Base-by-base conservation (phyloP, 2,113 vertebrate genomes). In the Synodontis membranacea region DNA sequence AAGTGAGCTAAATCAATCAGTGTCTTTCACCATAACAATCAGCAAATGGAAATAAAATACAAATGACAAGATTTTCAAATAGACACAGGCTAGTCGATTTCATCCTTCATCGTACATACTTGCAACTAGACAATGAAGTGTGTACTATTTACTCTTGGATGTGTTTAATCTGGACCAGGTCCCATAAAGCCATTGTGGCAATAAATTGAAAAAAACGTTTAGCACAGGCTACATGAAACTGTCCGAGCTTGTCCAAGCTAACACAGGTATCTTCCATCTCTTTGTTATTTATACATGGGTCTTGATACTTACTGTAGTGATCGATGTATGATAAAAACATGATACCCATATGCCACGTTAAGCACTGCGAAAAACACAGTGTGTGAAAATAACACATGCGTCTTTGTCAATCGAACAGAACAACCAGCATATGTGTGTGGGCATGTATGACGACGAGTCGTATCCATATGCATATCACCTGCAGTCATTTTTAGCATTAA, bases 371-470 rank as follows among this genome's bases (percentile, higher is more conserved):
- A 46, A 79, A 85, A 85, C 39, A 50, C 28, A n/a, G 44, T 39
- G 70, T 82, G 37, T 56, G 39, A 84, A 81, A 52, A 37, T 23
- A 76, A 64, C 84, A 52, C 25, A 62, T 50, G 31, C 68, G 25
- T 68, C 64, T 79, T 78, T 62, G 52, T 62, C 76, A 82, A 56
- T 62, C 76, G 52, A 84, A 81, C 80, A 82, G 44, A 87, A 66
- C 83, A n/a, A 66, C 10, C 68, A 46, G 46, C 68, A 78, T 85
- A 54, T 89, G 85, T 70, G 86, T 87, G 85, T 78, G 86, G 58
- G 79, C 64, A 84, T 82, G 76, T 8, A 39, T 44, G 84, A 78
- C 17, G 12, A 60, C 25, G 21, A 42, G 80, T 37, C 28, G 34
- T 54, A 70, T 56, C 48, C 76, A 54, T 86, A 31, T 80, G 80